phyloP scores from a whole-genome alignment of 2,797 vertebrate genomes.

The Sebastes hopkinsi region DNA sequence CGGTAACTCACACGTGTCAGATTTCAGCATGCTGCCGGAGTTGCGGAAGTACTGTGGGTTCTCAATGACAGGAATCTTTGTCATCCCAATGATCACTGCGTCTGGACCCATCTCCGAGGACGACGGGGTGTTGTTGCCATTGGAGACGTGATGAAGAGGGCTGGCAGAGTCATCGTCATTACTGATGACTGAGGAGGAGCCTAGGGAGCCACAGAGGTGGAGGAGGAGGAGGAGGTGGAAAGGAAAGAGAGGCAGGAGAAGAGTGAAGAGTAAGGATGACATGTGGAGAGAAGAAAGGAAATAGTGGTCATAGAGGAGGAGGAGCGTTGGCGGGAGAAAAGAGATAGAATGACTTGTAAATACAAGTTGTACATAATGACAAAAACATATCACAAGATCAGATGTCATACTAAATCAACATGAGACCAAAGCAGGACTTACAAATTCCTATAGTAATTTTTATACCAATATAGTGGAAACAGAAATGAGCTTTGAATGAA shows the following conservation, averaged over 20 bases:
- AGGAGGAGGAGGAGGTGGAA: conserved; percentile 12
- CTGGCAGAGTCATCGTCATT: conserved; percentile 98
- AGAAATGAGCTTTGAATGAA: neutral
- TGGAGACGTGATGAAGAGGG: conserved; percentile 98
- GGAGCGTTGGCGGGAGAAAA: neutral
- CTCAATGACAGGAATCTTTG: conserved; percentile 99
- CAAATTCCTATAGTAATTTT: neutral
- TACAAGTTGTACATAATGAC: neutral
- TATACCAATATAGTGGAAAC: too few species aligned
- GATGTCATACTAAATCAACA: neutral
- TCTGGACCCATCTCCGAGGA: conserved; percentile 98
- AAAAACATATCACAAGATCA: neutral
- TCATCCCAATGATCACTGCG: conserved; percentile 98
- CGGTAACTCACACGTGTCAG: conserved; percentile 96
- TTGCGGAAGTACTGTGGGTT: conserved; percentile 99
- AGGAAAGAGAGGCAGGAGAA: conserved; percentile 8
- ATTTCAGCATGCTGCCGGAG: conserved; percentile 94
- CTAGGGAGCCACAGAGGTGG: conserved; percentile 72
- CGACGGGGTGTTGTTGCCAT: conserved; percentile 98
- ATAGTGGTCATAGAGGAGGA: conserved; percentile 6
- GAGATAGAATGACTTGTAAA: neutral
- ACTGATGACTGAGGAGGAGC: conserved; percentile 98
- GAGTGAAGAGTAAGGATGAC: neutral
- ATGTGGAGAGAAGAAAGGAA: neutral
- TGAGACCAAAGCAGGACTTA: neutral